Conservation (phyloP, 2,797 vertebrate species). For the Epinephelus coioides region DNA sequence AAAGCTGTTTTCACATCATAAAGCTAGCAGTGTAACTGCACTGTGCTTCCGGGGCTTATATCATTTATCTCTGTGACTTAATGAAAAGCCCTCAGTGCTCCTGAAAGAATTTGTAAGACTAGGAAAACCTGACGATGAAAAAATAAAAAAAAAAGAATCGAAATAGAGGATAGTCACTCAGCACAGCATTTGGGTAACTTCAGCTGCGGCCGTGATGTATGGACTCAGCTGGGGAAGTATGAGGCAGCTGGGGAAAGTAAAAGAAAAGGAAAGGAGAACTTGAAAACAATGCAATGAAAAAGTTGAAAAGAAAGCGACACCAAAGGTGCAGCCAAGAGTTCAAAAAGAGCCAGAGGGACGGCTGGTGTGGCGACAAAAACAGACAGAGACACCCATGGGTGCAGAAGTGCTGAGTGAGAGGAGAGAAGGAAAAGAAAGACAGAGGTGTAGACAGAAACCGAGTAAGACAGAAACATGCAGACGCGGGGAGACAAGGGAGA, state of each 20-base stretch:
- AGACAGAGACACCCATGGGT: constrained; percentile 38
- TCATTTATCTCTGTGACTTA: constrained; percentile 50
- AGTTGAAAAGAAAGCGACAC: neutral
- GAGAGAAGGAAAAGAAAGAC: constrained; percentile 14
- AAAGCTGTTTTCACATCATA: constrained; percentile 65
- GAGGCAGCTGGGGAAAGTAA: neutral
- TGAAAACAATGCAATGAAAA: constrained; percentile 2
- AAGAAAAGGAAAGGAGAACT: neutral
- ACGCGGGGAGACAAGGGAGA: constrained; percentile 23
- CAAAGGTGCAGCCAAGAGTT: constrained; percentile 25
- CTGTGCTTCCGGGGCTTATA: constrained; percentile 35
- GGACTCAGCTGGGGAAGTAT: neutral
- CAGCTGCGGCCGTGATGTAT: neutral
- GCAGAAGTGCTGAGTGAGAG: constrained; percentile 31
- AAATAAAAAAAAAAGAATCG: neutral
- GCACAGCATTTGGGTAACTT: constrained; percentile 3
- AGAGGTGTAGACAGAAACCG: constrained; percentile 51
- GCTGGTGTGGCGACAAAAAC: constrained; percentile 11
- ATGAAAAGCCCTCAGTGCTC: constrained; percentile 43
- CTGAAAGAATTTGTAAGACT: constrained; percentile 20
- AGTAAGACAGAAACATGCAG: constrained; percentile 50
- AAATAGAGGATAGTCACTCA: constrained; percentile 20
- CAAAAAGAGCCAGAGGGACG: constrained; percentile 27
- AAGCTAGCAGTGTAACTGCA: constrained; percentile 41
- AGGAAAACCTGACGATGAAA: constrained; percentile 13